Evolutionary conservation across 2,888 invertebrate species (phyloP), one percentile per base, ranked within the genome.

Genomic region (Eupithecia abbreviata): DNA sequence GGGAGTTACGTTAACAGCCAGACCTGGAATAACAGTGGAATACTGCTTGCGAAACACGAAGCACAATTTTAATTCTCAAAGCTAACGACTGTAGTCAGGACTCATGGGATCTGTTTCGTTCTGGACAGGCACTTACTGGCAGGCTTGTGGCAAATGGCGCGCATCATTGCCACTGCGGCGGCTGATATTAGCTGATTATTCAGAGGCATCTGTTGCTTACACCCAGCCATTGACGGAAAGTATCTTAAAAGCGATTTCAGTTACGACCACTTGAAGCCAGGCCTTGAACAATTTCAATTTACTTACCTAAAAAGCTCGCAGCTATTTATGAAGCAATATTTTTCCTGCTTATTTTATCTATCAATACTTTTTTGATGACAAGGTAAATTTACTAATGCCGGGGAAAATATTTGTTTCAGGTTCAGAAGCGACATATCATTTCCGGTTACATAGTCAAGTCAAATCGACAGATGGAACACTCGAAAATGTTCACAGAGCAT

Each of bases 141-240:
- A 92, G 91, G 86, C 88, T 87, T 87, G 86, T 84, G 85, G 90
- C 86, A 88, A 93, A 92, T 93, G 90, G 85, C 71, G 87, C 88
- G 88, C 83, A 84, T 88, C 90, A 88, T 86, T 87, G 87, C 88
- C 84, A 86, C 86, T 84, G 75, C 65, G 73, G 75, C 75, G 49
- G 65, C 77, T 80, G 85, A 86, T 88, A 87, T 86, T 85, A 87
- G 86, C 87, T 89, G 87, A 89, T 90, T 89, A 85, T 84, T 84
- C 85, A 87, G 82, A 84, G 81, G 83, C 85, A 87, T 86, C 89
- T 90, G 87, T 86, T 87, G 85, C 84, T 85, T 82, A 83, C 80
- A 77, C 81, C 76, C 79, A 78, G 80, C 80, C 80, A 82, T 74
- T 74, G 77, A 78, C 81, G 76, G 81, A 80, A 83, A 81, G 83